Evolutionary conservation across 2,888 invertebrate species (phyloP).

Genomic region (Caenorhabditis sp.): DNA sequence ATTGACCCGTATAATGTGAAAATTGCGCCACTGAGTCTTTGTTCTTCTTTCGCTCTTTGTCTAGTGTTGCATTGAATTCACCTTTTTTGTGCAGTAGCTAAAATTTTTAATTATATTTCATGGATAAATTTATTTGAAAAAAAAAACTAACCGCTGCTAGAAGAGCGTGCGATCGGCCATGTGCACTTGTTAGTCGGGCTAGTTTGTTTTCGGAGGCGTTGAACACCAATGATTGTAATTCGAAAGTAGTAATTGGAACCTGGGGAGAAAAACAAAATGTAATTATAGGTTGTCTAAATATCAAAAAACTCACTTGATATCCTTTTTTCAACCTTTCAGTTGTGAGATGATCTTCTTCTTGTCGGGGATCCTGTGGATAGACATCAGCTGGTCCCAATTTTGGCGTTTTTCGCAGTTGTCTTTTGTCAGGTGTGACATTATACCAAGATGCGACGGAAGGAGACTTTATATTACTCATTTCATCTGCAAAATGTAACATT

Average conservation of each 20-base stretch:
- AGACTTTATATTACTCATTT: not conserved
- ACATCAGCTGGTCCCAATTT: constrained; percentile 56
- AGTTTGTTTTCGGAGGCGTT: constrained; percentile 44
- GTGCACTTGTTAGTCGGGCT: constrained; percentile 11
- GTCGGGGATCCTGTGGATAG: constrained; percentile 57
- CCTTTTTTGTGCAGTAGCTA: constrained; percentile 47
- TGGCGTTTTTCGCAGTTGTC: constrained; percentile 23
- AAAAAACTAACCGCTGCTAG: constrained; percentile 22
- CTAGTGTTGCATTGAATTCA: constrained; percentile 40
- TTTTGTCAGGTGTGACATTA: constrained; percentile 14
- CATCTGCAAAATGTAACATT: not conserved
- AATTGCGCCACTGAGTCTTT: constrained; percentile 11
- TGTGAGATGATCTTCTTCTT: constrained; percentile 63
- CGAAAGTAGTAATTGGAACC: constrained; percentile 44
- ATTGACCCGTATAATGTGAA: not conserved
- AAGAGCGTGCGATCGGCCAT: constrained; percentile 7
- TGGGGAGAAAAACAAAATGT: constrained; percentile 21
- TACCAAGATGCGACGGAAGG: constrained; percentile 22
- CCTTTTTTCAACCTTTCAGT: constrained; percentile 55
- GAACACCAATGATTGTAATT: constrained; percentile 59
- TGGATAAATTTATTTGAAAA: not conserved
- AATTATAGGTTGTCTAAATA: constrained; percentile 7
- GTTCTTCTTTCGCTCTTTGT: constrained; percentile 31
- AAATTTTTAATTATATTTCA: not conserved
- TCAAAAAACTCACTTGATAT: constrained; percentile 32